phyloP scores from a whole-genome alignment of 2,888 invertebrate genomes.

The Gastrophysa polygoni region DNA sequence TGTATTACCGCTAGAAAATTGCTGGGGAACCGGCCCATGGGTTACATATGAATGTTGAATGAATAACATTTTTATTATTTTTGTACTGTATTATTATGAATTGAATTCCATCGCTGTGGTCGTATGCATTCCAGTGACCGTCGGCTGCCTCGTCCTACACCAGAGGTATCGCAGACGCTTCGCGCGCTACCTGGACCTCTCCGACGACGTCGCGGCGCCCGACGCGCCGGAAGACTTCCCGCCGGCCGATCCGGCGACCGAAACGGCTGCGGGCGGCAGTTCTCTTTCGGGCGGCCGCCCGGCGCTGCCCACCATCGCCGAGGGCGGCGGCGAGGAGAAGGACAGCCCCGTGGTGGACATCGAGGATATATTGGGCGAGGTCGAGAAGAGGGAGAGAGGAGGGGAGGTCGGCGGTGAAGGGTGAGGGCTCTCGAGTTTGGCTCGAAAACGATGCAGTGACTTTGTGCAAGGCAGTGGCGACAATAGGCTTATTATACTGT shows the following conservation, averaged over 20 bases:
- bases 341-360: slow-evolving; percentile 64
- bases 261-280: slow-evolving; percentile 26
- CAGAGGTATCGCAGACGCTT: slow-evolving; percentile 78
- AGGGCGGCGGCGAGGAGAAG: slow-evolving; percentile 59
- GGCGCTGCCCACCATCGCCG: slow-evolving; percentile 54
- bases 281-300: slow-evolving; percentile 41
- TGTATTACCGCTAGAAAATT: too few relatives aligned
- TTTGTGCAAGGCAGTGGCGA: not conserved
- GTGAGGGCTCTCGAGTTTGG: slow-evolving; percentile 27
- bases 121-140: slow-evolving; percentile 65
- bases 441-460: too few relatives aligned
- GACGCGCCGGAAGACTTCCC: slow-evolving; percentile 39
- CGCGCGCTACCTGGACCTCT: slow-evolving; percentile 68
- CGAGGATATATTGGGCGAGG: slow-evolving; percentile 62
- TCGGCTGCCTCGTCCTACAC: slow-evolving; percentile 81
- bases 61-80: too few relatives aligned
- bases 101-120: too few relatives aligned
- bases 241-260: slow-evolving; percentile 59
- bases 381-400: too few relatives aligned
- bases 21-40: too few relatives aligned
- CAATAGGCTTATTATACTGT: too few relatives aligned
- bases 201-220: slow-evolving; percentile 63
- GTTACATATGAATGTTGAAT: too few relatives aligned
- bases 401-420: slow-evolving; percentile 30
- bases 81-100: too few relatives aligned